phyloP scores from a whole-genome alignment of 2,888 invertebrate genomes.

The Ornithoptera alexandrae region DNA sequence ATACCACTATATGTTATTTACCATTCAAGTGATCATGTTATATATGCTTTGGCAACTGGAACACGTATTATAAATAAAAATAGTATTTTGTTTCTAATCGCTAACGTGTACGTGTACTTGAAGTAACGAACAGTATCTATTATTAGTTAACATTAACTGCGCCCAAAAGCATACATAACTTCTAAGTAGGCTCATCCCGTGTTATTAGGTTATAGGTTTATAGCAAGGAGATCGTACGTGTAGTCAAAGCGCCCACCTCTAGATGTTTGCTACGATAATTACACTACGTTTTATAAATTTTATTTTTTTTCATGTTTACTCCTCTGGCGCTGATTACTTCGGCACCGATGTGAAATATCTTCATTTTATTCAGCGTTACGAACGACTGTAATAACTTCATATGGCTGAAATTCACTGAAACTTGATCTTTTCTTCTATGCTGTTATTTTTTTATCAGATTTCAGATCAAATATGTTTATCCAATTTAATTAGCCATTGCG shows the following conservation, averaged over 20 bases:
- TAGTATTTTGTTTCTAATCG: neutral
- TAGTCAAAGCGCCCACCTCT: slow-evolving; percentile 75
- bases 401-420: slow-evolving; percentile 1
- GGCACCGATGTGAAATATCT: neutral
- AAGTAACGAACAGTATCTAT: neutral
- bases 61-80: neutral
- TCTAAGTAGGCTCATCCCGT: slow-evolving; percentile 44
- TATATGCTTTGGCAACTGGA: neutral
- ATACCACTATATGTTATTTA: no score
- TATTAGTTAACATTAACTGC: neutral
- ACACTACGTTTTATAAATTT: slow-evolving; percentile 38
- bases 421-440: neutral
- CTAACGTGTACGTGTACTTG: neutral
- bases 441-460: neutral
- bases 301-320: slow-evolving; percentile 30
- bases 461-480: neutral
- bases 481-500: neutral
- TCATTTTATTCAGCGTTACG: neutral
- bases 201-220: slow-evolving; percentile 48
- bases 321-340: neutral
- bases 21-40: no score
- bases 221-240: slow-evolving; percentile 50
- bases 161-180: slow-evolving; percentile 38
- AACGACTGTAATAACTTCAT: neutral
- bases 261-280: slow-evolving; percentile 43